Evolutionary conservation across 2,888 invertebrate genomes (phyloP).

Genomic region (Antheraea yamamai): DNA sequence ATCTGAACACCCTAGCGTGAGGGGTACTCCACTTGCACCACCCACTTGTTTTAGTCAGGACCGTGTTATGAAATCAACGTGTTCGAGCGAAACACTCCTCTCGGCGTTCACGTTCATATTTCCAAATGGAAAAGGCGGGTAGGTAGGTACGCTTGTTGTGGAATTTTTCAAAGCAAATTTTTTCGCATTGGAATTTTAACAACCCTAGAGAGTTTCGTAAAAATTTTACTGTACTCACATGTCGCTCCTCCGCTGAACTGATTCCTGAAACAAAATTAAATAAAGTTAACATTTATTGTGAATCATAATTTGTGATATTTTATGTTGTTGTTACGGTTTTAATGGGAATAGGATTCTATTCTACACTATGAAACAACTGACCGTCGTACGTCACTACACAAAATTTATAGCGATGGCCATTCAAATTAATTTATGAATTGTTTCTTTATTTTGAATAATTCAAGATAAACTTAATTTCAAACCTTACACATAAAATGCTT

Average conservation of each 20-base stretch:
- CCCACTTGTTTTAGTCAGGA: conserved; percentile 78
- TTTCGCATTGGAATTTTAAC: conserved; percentile 64
- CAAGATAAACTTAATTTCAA: too few species aligned
- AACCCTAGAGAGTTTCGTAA: conserved; percentile 59
- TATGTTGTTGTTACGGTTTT: background rate
- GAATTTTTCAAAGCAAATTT: conserved; percentile 72
- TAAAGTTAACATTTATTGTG: conserved; percentile 7
- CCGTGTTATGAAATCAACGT: conserved; percentile 82
- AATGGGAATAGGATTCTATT: background rate
- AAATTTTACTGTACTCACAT: conserved; percentile 75
- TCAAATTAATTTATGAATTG: too few species aligned
- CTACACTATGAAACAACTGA: background rate
- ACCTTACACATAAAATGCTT: too few species aligned
- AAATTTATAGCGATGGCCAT: background rate
- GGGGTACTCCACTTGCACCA: conserved; percentile 71
- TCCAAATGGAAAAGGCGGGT: conserved; percentile 72
- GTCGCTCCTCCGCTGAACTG: conserved; percentile 79
- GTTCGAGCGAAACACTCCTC: conserved; percentile 77
- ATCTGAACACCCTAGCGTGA: conserved; percentile 27
- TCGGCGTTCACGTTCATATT: conserved; percentile 64
- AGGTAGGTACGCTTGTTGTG: conserved; percentile 55
- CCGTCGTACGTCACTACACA: background rate
- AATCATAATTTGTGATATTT: background rate
- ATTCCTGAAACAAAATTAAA: conserved; percentile 67
- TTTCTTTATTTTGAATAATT: too few species aligned